Evolutionary conservation across 2,113 vertebrate species (phyloP).

Genomic region (Tyto alba): DNA sequence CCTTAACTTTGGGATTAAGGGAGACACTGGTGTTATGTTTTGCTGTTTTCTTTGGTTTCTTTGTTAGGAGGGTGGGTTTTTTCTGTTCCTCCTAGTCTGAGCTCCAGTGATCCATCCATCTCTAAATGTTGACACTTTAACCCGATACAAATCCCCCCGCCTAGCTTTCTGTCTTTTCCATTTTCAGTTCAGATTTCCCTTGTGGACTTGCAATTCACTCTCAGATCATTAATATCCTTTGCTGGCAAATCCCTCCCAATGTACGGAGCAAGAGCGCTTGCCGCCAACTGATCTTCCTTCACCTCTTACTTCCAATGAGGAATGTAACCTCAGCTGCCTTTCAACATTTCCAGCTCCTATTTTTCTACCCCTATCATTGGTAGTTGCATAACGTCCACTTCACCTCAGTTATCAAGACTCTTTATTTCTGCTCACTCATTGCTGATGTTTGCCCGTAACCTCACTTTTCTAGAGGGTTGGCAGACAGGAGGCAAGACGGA

Average conservation of each 20-base stretch:
- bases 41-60: constrained; percentile 13
- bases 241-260: constrained; percentile 48
- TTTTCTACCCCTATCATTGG: not conserved
- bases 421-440: not conserved
- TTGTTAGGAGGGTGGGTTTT: not conserved
- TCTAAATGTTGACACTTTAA: constrained; percentile 46
- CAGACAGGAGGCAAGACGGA: not conserved
- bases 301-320: constrained; percentile 21
- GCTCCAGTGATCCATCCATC: constrained; percentile 19
- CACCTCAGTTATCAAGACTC: not conserved
- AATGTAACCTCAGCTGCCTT: constrained; percentile 43
- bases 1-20: not conserved
- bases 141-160: not conserved
- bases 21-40: not conserved
- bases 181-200: constrained; percentile 37
- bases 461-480: not conserved
- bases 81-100: not conserved
- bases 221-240: constrained; percentile 53
- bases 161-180: constrained; percentile 43
- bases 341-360: not conserved
- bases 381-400: not conserved
- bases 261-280: not conserved
- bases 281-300: constrained; percentile 22
- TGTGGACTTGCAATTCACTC: not conserved
- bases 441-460: constrained; percentile 7